Conservation (phyloP, 53 echinoderm and acorn worm genomes). For the Hippasteria phrygiana region DNA sequence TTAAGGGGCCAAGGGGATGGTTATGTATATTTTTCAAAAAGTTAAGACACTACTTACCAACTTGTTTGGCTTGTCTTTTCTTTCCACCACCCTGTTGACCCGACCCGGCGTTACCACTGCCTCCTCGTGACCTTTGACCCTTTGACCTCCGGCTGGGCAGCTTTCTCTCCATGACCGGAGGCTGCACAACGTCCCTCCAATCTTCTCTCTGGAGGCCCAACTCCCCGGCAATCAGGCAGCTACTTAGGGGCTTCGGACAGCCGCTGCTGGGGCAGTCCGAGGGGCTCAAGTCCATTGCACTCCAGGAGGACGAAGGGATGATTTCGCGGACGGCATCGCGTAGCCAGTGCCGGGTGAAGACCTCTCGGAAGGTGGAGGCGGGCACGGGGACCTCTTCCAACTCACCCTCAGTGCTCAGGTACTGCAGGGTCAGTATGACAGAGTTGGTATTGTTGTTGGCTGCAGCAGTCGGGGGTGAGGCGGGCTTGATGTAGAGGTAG, state of each 20-base stretch:
- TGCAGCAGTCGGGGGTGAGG: neutral
- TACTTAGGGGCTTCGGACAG: slow-evolving; percentile 19
- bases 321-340: slow-evolving; percentile 31
- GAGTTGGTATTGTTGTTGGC: slow-evolving; percentile 10
- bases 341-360: slow-evolving; percentile 70
- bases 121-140: slow-evolving; percentile 48
- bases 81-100: slow-evolving; percentile 1
- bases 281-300: slow-evolving; percentile 47
- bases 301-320: slow-evolving; percentile 4
- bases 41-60: neutral
- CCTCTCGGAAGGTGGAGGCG: slow-evolving; percentile 49
- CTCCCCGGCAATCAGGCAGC: slow-evolving; percentile 59
- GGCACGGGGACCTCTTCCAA: slow-evolving; percentile 51
- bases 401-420: slow-evolving; percentile 42
- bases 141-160: slow-evolving; percentile 64
- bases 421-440: slow-evolving; percentile 49
- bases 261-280: neutral
- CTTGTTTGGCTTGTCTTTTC: neutral
- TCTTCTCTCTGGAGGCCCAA: slow-evolving; percentile 59
- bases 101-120: neutral
- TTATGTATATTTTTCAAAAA: too few relatives aligned
- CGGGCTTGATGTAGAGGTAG: slow-evolving; percentile 67
- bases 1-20: too few relatives aligned
- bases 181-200: slow-evolving; percentile 72
- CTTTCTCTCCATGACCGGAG: slow-evolving; percentile 64